Base-by-base conservation (phyloP, 1,140 invertebrate genomes). In the Mylabris phalerata region DNA sequence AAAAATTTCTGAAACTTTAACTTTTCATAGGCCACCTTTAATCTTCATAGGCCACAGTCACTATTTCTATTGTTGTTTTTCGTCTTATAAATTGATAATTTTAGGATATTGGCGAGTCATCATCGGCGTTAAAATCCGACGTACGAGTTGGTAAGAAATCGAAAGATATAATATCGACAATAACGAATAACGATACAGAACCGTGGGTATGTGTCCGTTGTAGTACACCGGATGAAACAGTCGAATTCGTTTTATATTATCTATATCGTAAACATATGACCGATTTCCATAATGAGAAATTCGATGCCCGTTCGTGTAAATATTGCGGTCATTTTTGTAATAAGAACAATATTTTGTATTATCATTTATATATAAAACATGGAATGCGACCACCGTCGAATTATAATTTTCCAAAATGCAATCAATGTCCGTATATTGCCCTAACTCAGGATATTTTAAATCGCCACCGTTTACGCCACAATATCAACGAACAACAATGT, bases 281-380 rank as follows among this genome's bases (percentile, higher is more conserved):
- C 38, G 87, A 90, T 62, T 81, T 88, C 0, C 90, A 93, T 65
- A 84, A 85, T 64, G 86, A 91, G 64, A 87, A 86, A 61, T 88
- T 90, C 57, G 85, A 92, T 70, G 77, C 84, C 2, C 80, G 82
- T 25, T 82, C 94, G 52, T 93, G 90, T 73, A 89, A 92, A 71
- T 84, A 91, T 66, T 93, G 90, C 75, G 90, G 90, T 0, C 83
- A 87, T 61, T 85, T 85, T 64, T 86, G 88, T 9, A 78, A 75
- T 0, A 90, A 88, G 66, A 79, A 88, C 48, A 88, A 89, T 64
- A 81, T 89, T 50, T 75, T 92, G 40, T 77, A 89, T 67, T 89
- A 90, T 70, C 90, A 93, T 73, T 74, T 89, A 68, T 89, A 88
- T 58, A 86, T 84, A 3, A 89, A 89, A 67, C 90, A 93, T 75